phyloP scores from a whole-genome alignment of 2,888 invertebrate genomes.

The Cotesia congregata region DNA sequence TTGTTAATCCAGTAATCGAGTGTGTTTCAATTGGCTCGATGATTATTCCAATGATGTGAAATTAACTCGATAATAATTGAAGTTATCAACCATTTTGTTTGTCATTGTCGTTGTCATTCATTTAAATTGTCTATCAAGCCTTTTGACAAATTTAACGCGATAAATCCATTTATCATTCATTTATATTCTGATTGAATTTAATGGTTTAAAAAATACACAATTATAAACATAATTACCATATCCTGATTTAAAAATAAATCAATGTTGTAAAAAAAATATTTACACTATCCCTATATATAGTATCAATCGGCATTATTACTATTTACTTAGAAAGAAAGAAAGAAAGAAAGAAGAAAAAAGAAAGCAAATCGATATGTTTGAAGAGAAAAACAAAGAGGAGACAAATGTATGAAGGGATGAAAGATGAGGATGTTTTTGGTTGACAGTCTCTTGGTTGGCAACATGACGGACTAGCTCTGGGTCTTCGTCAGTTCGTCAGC shows the following conservation, averaged over 20 bases:
- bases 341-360: not conserved
- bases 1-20: conserved; percentile 68
- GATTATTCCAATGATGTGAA: conserved; percentile 57
- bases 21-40: conserved; percentile 64
- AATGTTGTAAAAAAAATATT: not conserved
- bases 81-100: conserved; percentile 3
- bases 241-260: not conserved
- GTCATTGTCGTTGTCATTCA: not conserved
- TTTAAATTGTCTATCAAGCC: not conserved
- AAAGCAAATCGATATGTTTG: conserved; percentile 30
- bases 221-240: too few species aligned
- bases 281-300: conserved; percentile 58
- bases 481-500: not conserved
- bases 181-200: not conserved
- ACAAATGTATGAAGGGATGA: conserved; percentile 6
- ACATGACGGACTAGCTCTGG: not conserved
- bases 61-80: conserved; percentile 30
- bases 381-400: conserved; percentile 31
- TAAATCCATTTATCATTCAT: not conserved
- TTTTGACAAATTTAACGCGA: not conserved
- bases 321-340: conserved; percentile 58
- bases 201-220: not conserved
- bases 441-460: conserved; percentile 24
- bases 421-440: conserved; percentile 14
- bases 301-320: conserved; percentile 70